Conservation (phyloP, 2,888 invertebrate genomes). For the Noctua janthe region DNA sequence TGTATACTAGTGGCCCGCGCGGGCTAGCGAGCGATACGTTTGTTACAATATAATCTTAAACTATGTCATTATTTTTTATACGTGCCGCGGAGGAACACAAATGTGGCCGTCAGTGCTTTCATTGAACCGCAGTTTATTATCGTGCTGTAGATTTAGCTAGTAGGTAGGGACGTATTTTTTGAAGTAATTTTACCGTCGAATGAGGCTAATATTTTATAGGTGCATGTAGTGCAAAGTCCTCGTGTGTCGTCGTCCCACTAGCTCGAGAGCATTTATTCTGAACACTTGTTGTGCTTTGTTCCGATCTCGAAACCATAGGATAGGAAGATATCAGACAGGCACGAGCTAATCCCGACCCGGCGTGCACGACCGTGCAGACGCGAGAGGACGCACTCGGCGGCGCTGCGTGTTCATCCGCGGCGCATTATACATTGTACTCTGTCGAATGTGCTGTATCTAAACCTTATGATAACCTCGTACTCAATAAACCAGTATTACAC, state of each 20-base stretch:
- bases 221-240: conserved; percentile 9
- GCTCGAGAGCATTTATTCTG: not conserved
- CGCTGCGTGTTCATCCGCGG: conserved; percentile 42
- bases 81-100: conserved; percentile 56
- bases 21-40: not conserved
- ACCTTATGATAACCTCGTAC: conserved; percentile 71
- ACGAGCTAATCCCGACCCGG: no score
- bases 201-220: conserved; percentile 53
- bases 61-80: conserved; percentile 69
- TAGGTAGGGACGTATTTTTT: conserved; percentile 66
- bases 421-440: conserved; percentile 60
- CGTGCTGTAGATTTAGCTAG: conserved; percentile 46
- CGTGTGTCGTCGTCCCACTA: conserved; percentile 1
- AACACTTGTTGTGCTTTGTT: not conserved
- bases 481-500: conserved; percentile 82
- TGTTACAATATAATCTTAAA: conserved; percentile 40
- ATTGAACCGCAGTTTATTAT: conserved; percentile 25
- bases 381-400: conserved; percentile 6
- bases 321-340: no score
- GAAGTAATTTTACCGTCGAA: conserved; percentile 61
- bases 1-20: conserved; percentile 2
- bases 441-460: conserved; percentile 61
- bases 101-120: conserved; percentile 47
- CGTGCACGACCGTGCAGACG: no score
- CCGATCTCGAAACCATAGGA: not conserved